Conservation (phyloP, 1,140 invertebrate genomes). For the Heliconius himera region DNA sequence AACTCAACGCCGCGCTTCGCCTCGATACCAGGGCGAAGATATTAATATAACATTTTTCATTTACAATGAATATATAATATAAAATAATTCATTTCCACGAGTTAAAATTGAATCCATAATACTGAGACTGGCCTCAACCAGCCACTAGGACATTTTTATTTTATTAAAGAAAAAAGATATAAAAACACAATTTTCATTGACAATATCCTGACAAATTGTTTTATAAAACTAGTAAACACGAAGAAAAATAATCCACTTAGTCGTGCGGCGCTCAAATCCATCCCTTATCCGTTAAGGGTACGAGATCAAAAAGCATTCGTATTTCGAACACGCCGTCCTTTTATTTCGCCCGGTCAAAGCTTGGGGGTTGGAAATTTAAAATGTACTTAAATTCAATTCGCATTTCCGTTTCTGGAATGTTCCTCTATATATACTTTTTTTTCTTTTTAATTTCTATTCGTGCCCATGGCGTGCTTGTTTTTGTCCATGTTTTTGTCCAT, state of each 20-base stretch:
- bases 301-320: constrained; percentile 74
- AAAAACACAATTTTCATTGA: neutral
- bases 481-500: constrained; percentile 77
- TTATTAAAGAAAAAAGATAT: neutral
- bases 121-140: too few species aligned
- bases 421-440: constrained; percentile 39
- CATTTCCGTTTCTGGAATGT: constrained; percentile 70
- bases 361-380: constrained; percentile 74
- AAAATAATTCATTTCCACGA: too few species aligned
- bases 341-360: constrained; percentile 72
- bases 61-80: too few species aligned
- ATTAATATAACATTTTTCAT: too few species aligned
- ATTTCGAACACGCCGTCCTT: constrained; percentile 67
- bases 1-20: too few species aligned
- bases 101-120: too few species aligned
- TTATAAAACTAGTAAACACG: constrained; percentile 70
- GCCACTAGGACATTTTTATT: neutral
- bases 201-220: constrained; percentile 51
- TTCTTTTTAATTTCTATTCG: constrained; percentile 78
- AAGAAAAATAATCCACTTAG: constrained; percentile 80
- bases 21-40: too few species aligned
- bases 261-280: constrained; percentile 71
- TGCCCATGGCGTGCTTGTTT: constrained; percentile 68
- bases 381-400: constrained; percentile 79
- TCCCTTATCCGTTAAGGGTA: constrained; percentile 73